Conservation (phyloP, 2,888 invertebrate species). For the Lepidocyrtinus sp. region DNA sequence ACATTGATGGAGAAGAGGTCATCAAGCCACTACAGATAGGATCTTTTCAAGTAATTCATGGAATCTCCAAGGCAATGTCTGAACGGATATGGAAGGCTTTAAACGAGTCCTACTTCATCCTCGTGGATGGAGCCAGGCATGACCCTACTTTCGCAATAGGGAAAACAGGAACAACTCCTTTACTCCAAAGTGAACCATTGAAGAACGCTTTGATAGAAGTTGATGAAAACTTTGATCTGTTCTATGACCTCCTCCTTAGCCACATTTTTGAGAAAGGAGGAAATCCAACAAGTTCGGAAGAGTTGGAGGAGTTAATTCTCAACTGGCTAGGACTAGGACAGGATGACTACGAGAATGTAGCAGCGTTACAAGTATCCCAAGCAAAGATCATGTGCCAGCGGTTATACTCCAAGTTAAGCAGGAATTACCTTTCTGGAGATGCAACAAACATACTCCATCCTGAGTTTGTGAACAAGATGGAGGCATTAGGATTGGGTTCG, state of each 20-base stretch:
- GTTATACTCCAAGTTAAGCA: neutral
- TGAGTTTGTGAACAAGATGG: neutral
- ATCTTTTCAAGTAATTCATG: neutral
- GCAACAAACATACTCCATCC: neutral
- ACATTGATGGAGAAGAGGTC: neutral
- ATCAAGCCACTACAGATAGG: neutral
- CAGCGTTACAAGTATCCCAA: neutral
- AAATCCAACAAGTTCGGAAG: neutral
- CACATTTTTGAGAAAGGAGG: neutral
- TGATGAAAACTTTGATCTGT: too few relatives aligned
- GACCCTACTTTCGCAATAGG: slow-evolving; percentile 13
- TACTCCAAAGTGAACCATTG: too few relatives aligned
- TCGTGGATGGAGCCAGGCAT: neutral
- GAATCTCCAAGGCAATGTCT: neutral
- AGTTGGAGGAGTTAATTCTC: slow-evolving; percentile 7
- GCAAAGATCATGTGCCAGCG: neutral
- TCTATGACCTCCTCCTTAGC: too few relatives aligned
- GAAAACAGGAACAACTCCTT: neutral
- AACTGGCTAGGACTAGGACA: slow-evolving; percentile 4
- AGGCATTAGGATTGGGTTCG: too few relatives aligned
- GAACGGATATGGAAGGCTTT: slow-evolving; percentile 19
- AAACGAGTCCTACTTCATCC: neutral
- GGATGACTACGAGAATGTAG: neutral
- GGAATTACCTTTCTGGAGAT: neutral
- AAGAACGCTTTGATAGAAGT: too few relatives aligned